phyloP scores from a whole-genome alignment of 2,888 invertebrate species.

The Theristus sp. region DNA sequence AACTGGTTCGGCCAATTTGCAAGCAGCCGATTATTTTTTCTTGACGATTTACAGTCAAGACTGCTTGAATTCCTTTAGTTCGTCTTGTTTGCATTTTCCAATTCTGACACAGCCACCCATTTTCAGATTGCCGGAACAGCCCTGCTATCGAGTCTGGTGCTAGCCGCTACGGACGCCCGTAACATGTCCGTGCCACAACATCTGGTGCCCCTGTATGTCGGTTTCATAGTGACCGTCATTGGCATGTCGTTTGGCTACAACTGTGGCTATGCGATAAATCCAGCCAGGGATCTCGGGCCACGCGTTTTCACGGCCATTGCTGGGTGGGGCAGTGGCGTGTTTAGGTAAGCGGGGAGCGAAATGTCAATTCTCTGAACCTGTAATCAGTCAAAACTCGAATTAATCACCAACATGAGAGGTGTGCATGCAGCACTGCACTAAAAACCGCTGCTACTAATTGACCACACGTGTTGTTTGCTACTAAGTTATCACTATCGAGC shows the following conservation, averaged over 20 bases:
- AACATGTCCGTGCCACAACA: constrained; percentile 17
- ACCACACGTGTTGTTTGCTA: too few relatives aligned
- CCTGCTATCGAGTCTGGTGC: constrained; percentile 19
- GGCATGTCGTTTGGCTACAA: constrained; percentile 36
- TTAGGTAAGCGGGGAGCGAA: constrained; percentile 23
- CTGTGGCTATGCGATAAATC: constrained; percentile 42
- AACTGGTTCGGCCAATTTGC: too few relatives aligned
- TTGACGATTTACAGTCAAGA: too few relatives aligned
- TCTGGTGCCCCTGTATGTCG: constrained; percentile 20
- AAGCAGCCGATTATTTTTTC: too few relatives aligned
- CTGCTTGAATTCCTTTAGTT: too few relatives aligned
- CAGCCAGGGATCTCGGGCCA: constrained; percentile 42
- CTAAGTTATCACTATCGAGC: too few relatives aligned
- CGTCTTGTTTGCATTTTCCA: not conserved
- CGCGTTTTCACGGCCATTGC: constrained; percentile 35
- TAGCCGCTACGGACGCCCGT: constrained; percentile 22
- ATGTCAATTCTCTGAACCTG: too few relatives aligned
- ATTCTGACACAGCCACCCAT: too few relatives aligned
- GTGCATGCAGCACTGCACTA: too few relatives aligned
- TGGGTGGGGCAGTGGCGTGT: constrained; percentile 33
- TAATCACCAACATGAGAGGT: too few relatives aligned
- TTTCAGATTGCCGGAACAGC: constrained; percentile 19
- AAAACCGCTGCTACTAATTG: too few relatives aligned
- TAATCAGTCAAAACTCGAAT: too few relatives aligned
- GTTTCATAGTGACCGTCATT: constrained; percentile 14